Conservation (phyloP, 2,888 invertebrate genomes). For the Creontiades dilutus region DNA sequence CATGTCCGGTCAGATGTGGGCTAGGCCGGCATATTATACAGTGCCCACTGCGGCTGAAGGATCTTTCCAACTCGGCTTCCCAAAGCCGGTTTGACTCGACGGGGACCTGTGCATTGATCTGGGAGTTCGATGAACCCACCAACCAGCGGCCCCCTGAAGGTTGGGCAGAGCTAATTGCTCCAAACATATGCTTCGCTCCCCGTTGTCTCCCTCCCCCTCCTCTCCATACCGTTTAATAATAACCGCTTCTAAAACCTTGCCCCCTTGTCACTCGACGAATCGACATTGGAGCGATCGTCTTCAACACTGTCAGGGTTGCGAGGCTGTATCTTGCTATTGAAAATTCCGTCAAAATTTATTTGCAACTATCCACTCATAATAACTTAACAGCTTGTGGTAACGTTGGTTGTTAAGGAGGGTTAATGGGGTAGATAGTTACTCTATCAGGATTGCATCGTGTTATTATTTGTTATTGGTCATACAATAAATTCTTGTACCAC, state of each 20-base stretch:
- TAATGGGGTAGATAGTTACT: no score
- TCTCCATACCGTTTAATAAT: neutral
- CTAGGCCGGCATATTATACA: neutral
- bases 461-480: no score
- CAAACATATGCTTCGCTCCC: slow-evolving; percentile 40
- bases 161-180: slow-evolving; percentile 23
- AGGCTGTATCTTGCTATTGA: neutral
- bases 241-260: neutral
- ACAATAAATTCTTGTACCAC: no score
- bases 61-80: neutral
- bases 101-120: slow-evolving; percentile 40
- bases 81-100: slow-evolving; percentile 35
- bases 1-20: no score
- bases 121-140: slow-evolving; percentile 27
- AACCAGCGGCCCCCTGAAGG: slow-evolving; percentile 26
- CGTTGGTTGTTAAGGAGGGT: no score
- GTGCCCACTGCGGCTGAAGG: slow-evolving; percentile 12
- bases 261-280: neutral
- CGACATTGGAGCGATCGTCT: neutral
- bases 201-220: neutral
- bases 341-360: no score
- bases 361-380: no score
- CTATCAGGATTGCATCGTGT: no score
- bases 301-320: neutral
- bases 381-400: no score